These are phyloP conservation scores for Merluccius polli DNA, from an alignment of 2,797 vertebrate genomes.

Conservation along the genomic window DNA sequence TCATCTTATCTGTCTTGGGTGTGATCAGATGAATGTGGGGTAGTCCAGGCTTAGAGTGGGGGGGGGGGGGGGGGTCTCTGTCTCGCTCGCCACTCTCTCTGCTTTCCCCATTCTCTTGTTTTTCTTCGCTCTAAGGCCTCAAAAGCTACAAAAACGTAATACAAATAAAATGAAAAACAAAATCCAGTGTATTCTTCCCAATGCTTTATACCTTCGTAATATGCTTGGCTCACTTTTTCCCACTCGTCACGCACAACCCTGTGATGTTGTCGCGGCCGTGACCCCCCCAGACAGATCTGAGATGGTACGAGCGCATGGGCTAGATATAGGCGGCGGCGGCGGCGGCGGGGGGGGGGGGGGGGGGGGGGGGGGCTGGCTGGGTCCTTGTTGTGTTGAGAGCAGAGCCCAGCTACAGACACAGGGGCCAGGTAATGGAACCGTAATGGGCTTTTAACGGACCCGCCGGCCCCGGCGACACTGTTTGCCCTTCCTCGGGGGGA, in stretches of 20 bases:
- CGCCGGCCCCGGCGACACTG: conserved; percentile 46
- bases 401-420: conserved; percentile 28
- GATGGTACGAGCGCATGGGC: not conserved
- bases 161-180: not conserved
- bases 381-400: conserved; percentile 16
- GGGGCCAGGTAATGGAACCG: conserved; percentile 62
- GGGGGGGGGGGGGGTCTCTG: not conserved
- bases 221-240: not conserved
- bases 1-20: not conserved
- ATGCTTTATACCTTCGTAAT: not conserved
- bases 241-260: not conserved
- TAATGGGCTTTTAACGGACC: conserved; percentile 71
- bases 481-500: conserved; percentile 61
- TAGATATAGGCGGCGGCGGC: not conserved
- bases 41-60: no score
- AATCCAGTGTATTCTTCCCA: not conserved
- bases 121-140: conserved; percentile 15
- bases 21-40: no score
- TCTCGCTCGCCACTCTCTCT: not conserved
- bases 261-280: not conserved
- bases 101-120: not conserved
- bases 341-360: not conserved
- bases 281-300: not conserved
- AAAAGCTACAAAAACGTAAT: conserved; percentile 10
- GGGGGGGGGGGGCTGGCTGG: conserved; percentile 24